Base-by-base conservation (phyloP, 1,140 invertebrate species). In the Oreohelix idahoensis region DNA sequence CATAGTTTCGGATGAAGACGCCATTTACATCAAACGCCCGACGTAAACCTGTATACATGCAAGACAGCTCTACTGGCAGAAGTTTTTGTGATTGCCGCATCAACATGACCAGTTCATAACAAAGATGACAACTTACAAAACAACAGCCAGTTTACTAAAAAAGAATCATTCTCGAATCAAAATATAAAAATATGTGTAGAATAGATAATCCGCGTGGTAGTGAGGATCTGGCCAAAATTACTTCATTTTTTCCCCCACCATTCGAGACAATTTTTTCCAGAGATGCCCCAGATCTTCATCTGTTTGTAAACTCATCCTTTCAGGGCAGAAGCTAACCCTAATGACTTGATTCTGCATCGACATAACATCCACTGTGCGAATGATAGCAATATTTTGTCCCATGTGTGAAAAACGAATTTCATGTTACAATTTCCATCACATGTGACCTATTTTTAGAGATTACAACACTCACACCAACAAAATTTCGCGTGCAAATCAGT, bases 391-490 rank as follows among this genome's bases (percentile, higher is more conserved):
- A 45, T n/a, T 45, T 8, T 45, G 15, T 45, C 42, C 5, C 5
- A 5, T 45, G 42, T 45, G 42, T 45, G 42, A n/a, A 45, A 8
- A 45, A 45, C 42, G 15, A n/a, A n/a, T n/a, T 45, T 15, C 5
- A 45, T 45, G 42, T 8, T 45, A n/a, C 42, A 15, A 45, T 45
- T 45, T 26, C 35, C 36, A 73, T 26, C 17, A 35, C n/a, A 35
- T 13, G 13, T 53, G 29, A 29, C 51, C 26, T 49, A 76, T n/a
- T 23, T 76, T 76, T 35, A 26, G 42, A 76, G 74, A 76, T 10
- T 20, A 45, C 38, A n/a, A 51, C 74, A 49, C 74, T 76, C 2
- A 76, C 74, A 17, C 74, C 74, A 49, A 76, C 74, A n/a, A 76
- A 76, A 49, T 76, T 29, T 53, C 74, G 74, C 74, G n/a, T 32